phyloP scores from a whole-genome alignment of 2,888 invertebrate genomes.

The Microdon myrmicae region DNA sequence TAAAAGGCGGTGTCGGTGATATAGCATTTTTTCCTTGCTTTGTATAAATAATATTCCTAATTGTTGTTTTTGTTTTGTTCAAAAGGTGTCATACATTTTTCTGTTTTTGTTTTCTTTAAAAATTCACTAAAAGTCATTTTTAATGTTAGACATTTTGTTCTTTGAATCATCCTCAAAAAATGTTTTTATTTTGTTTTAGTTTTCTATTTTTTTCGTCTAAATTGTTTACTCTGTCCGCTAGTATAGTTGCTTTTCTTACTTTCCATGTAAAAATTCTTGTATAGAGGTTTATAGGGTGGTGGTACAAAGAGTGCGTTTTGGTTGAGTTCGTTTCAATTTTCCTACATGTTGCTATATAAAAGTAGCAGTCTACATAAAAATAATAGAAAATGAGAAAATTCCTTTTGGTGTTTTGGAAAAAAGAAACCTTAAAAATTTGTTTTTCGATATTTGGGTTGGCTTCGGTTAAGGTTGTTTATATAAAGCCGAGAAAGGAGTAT shows the following conservation, averaged over 20 bases:
- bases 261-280: conserved; percentile 47
- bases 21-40: conserved; percentile 34
- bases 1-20: conserved; percentile 52
- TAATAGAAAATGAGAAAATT: conserved; percentile 2
- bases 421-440: conserved; percentile 36
- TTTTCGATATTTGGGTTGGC: too few relatives aligned
- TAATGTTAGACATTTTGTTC: conserved; percentile 38
- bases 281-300: conserved; percentile 52
- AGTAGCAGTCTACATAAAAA: conserved; percentile 45
- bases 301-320: conserved; percentile 49
- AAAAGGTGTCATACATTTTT: conserved; percentile 24
- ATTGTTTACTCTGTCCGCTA: conserved; percentile 24
- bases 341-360: conserved; percentile 22
- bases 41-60: conserved; percentile 27
- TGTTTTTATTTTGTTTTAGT: conserved; percentile 9
- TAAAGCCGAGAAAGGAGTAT: too few relatives aligned
- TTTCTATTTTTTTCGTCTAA: conserved; percentile 1
- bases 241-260: conserved; percentile 4
- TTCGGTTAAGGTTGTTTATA: too few relatives aligned
- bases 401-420: conserved; percentile 3
- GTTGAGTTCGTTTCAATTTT: conserved; percentile 24
- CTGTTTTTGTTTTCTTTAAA: conserved; percentile 3
- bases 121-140: conserved; percentile 18
- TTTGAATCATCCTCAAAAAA: conserved; percentile 30
- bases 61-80: conserved; percentile 11